Conservation (phyloP, 2,797 vertebrate genomes). For the Sebastes wilsoni region DNA sequence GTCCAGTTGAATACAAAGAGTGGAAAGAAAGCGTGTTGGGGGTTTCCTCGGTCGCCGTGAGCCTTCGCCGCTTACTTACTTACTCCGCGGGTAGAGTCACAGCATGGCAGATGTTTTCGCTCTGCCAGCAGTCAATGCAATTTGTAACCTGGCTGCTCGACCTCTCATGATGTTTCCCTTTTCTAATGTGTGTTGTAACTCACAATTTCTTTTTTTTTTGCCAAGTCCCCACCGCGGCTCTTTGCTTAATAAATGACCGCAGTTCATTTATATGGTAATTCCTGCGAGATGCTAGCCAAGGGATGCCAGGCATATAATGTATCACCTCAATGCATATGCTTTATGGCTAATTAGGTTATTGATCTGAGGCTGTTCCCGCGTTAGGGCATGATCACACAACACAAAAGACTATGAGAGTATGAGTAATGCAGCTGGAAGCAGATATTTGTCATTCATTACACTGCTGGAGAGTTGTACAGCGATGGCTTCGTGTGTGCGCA, state of each 20-base stretch:
- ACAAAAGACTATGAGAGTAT: slow-evolving; percentile 57
- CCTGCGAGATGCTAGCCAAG: slow-evolving; percentile 63
- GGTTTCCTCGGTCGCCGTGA: slow-evolving; percentile 55
- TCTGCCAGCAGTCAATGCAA: slow-evolving; percentile 43
- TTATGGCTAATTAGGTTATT: slow-evolving; percentile 81
- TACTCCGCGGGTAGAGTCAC: slow-evolving; percentile 22
- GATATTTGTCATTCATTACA: slow-evolving; percentile 59
- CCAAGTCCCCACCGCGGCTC: slow-evolving; percentile 46
- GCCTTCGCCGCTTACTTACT: slow-evolving; percentile 19
- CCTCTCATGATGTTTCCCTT: slow-evolving; percentile 49
- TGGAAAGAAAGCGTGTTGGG: slow-evolving; percentile 62
- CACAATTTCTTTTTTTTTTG: slow-evolving; percentile 18
- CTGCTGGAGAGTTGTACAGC: background rate
- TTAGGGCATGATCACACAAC: slow-evolving; percentile 62
- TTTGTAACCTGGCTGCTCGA: slow-evolving; percentile 48
- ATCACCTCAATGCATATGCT: slow-evolving; percentile 74
- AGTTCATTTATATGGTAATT: slow-evolving; percentile 77
- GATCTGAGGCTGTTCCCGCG: slow-evolving; percentile 65
- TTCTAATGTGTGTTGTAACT: slow-evolving; percentile 63
- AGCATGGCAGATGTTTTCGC: slow-evolving; percentile 50
- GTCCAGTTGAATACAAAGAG: slow-evolving; percentile 77
- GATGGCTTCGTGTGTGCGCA: slow-evolving; percentile 14
- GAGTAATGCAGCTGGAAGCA: slow-evolving; percentile 69
- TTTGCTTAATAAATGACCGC: slow-evolving; percentile 71
- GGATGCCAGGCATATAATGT: slow-evolving; percentile 73